Base-by-base conservation (phyloP, 2,888 invertebrate genomes). In the Meta bourneti region DNA sequence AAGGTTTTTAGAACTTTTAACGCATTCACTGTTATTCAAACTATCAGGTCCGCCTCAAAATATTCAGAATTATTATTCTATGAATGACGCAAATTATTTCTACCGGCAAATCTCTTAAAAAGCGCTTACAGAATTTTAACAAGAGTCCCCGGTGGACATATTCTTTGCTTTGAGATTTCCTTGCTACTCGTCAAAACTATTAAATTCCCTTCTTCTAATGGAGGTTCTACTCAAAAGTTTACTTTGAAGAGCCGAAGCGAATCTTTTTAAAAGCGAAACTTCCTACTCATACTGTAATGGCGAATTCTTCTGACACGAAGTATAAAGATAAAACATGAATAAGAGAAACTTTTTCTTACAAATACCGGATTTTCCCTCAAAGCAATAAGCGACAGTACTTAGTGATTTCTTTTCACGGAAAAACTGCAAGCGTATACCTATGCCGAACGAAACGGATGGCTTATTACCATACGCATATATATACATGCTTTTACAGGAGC, bases 381-480 rank as follows among this genome's bases (percentile, higher is more conserved):
- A 78, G 78, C 78, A 78, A 78, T 78, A 78, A 78, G 52, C 78
- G 52, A 11, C 51, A 19, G n/a, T 78, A 78, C 78, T 78, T 78
- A 78, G 78, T 52, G 52, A 78, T 78, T 78, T 78, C 61, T 61
- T 61, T 61, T 61, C 61, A 61, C 61, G 61, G 13, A 61, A n/a
- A n/a, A n/a, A 34, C 34, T 34, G 1, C 34, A 34, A 34, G 34
- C 34, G 34, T 34, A 4, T 34, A 34, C 34, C 34, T 4, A 34
- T 4, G 4, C 34, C 34, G 34, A 34, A 34, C 4, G 34, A 9
- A 61, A 61, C 61, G 61, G 8, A 61, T 61, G 61, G 61, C 61
- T 61, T 61, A 61, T 61, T 61, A 61, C 61, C 61, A 61, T 61
- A 61, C 61, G 16, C 61, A 16, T 16, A 61, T 61, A 61, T 61